Evolutionary conservation across 2,797 vertebrate genomes (phyloP), one percentile per base, ranked within the genome.

Genomic region (Crenichthys baileyi): DNA sequence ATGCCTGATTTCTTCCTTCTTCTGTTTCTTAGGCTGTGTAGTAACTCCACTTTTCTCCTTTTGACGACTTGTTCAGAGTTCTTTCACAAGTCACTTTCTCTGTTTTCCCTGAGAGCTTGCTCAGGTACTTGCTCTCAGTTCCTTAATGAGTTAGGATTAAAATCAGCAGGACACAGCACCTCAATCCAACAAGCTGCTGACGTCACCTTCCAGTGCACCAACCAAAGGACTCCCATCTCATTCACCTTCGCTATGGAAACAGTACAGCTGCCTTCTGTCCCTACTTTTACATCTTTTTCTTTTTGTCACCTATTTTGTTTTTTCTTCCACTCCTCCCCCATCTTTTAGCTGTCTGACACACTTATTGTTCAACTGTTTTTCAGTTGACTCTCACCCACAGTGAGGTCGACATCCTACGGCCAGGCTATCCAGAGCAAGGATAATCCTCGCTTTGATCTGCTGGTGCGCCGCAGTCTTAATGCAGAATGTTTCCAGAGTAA

Each of bases 111-210:
- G 83, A 88, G 85, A 81, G 75, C 77, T 88, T 83, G 82, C 85
- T 83, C 87, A 85, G 90, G 85, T 92, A 89, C 93, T 93, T 91
- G 94, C 81, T 94, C 90, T 91, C 93, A 85, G 89, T 93, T 92
- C 91, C 86, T 87, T 94, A 95, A 95, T 94, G 94, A 94, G 92
- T 91, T 85, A 78, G 93, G 95, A 96, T 96, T 96, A 96, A 94
- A 94, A 93, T 95, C 92, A 95, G 94, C 94, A 93, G 95, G 93
- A 93, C 91, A 89, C 89, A 85, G 91, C 89, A 91, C 87, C 91
- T 94, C 93, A 95, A 92, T 94, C 95, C 94, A 94, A 90, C 93
- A 94, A 94, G 94, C 91, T 67, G 84, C 84, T 95, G 93, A 95
- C 92, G 92, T 95, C 95, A 96, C 92, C 73, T 58, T 75, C 76